phyloP scores from a whole-genome alignment of 2,113 vertebrate genomes.

The Fregata magnificens region DNA sequence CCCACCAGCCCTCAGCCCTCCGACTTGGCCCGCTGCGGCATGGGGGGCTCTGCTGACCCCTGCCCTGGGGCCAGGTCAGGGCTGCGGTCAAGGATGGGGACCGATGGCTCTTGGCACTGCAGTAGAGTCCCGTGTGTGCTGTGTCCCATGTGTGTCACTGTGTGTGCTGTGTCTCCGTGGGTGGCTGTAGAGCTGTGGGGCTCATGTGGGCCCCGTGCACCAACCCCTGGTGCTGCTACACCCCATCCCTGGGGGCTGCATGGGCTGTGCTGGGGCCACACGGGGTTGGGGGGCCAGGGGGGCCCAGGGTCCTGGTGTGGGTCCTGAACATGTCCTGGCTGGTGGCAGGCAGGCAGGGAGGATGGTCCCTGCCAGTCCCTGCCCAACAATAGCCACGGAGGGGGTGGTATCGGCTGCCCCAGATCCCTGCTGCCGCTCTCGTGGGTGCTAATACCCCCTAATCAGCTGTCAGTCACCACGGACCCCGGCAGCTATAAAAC shows the following conservation, averaged over 20 bases:
- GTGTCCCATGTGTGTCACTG: neutral
- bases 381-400: neutral
- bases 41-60: fast-evolving
- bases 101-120: neutral
- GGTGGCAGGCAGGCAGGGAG: neutral
- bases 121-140: neutral
- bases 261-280: neutral
- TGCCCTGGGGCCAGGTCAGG: neutral
- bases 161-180: fast-evolving
- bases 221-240: fast-evolving
- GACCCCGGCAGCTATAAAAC: conserved; percentile 43
- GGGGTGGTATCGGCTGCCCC: neutral
- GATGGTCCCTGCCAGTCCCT: neutral
- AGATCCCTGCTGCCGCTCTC: neutral
- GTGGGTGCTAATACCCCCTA: conserved; percentile 19
- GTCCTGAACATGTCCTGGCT: neutral
- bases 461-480: conserved; percentile 7
- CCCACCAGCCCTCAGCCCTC: neutral
- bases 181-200: fast-evolving
- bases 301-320: fast-evolving
- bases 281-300: neutral
- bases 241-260: neutral
- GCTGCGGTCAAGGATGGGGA: neutral
- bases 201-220: fast-evolving
- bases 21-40: fast-evolving